A percentile compares a stretch with the other conserved stretches of the same genome.
These are phyloP conservation scores for Solea solea DNA, from an alignment of 2,113 vertebrate genomes.

Conservation along the genomic window DNA sequence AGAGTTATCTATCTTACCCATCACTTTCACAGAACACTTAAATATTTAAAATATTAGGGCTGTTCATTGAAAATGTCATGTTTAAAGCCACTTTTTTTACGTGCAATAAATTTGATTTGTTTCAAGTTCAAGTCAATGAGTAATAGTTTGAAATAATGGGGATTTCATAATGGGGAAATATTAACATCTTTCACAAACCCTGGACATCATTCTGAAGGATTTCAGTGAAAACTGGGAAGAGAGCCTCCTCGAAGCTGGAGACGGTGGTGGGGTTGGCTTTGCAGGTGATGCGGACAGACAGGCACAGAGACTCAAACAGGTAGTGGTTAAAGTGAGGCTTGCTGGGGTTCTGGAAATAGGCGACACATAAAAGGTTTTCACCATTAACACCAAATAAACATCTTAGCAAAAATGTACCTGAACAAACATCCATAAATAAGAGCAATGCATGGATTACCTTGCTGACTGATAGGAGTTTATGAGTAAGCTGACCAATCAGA, in stretches of 20 bases:
- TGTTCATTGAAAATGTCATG: no score
- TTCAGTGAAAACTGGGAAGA: constrained; percentile 97
- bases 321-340: constrained; percentile 99
- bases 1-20: neutral
- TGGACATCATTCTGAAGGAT: constrained; percentile 97
- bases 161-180: neutral
- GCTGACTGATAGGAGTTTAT: constrained; percentile 96
- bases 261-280: constrained; percentile 91
- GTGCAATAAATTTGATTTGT: no score
- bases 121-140: no score
- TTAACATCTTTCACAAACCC: constrained; percentile 76
- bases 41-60: no score
- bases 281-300: constrained; percentile 96
- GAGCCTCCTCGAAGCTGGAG: constrained; percentile 94
- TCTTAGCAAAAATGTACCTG: neutral
- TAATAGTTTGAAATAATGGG: no score
- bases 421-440: neutral
- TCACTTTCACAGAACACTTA: neutral
- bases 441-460: constrained; percentile 85
- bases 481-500: constrained; percentile 94
- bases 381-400: neutral
- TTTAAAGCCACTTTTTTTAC: no score
- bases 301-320: constrained; percentile 97
- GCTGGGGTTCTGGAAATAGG: constrained; percentile 92
- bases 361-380: neutral